Percentiles rank a stretch among this genome's conserved stretches.
These are phyloP conservation scores for Euzophera pinguis DNA, from an alignment of 2,888 invertebrate genomes.

Conservation along the genomic window DNA sequence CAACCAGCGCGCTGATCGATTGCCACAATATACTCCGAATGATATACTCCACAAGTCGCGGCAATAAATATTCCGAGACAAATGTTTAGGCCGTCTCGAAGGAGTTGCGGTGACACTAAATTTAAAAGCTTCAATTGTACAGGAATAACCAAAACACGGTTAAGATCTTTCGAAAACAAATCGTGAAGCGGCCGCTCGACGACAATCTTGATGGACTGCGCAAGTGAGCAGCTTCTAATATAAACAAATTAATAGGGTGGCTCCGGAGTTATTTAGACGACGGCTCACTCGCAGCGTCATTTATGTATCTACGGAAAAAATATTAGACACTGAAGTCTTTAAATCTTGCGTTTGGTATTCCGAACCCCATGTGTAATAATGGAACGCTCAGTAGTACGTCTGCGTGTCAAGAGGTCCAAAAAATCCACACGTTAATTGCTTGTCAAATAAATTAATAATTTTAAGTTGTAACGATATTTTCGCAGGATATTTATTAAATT, in stretches of 20 bases:
- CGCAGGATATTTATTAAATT: no score
- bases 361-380: no score
- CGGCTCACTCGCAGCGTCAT: slow-evolving; percentile 43
- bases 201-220: slow-evolving; percentile 78
- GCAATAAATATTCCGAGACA: slow-evolving; percentile 78
- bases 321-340: slow-evolving; percentile 47
- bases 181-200: slow-evolving; percentile 75
- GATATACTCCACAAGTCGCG: slow-evolving; percentile 71
- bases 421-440: no score
- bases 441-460: no score
- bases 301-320: slow-evolving; percentile 54
- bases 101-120: slow-evolving; percentile 78
- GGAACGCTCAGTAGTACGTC: no score
- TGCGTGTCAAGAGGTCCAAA: no score
- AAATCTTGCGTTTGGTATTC: slow-evolving; percentile 57
- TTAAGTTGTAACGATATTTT: no score
- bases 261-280: slow-evolving; percentile 51
- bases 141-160: slow-evolving; percentile 78
- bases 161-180: slow-evolving; percentile 78
- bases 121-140: slow-evolving; percentile 79
- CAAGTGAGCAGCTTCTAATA: slow-evolving; percentile 76
- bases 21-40: slow-evolving; percentile 74
- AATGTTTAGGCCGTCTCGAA: slow-evolving; percentile 75
- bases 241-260: slow-evolving; percentile 78
- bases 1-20: slow-evolving; percentile 72